These are phyloP conservation scores for Cecidostiba fungosa DNA, from an alignment of 2,888 invertebrate genomes.

Conservation along the genomic window DNA sequence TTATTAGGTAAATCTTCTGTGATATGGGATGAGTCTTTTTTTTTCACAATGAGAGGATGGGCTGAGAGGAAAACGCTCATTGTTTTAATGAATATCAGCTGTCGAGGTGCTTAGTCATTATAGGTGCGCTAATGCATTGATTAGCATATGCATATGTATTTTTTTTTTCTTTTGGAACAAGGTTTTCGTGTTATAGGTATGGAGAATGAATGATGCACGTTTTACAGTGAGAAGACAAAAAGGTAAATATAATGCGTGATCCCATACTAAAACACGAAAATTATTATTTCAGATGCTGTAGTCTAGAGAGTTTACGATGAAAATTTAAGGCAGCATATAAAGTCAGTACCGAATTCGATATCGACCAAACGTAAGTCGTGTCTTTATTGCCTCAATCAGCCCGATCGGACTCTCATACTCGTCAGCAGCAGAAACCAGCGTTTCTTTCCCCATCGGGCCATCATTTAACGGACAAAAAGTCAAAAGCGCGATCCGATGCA, in stretches of 20 bases:
- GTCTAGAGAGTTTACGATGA: background rate
- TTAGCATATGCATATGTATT: background rate
- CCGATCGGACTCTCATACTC: constrained; percentile 20
- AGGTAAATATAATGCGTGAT: no score
- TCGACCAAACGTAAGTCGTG: background rate
- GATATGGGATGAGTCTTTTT: background rate
- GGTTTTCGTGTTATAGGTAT: no score
- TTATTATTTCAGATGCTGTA: background rate
- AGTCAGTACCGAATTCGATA: background rate
- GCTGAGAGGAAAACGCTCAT: background rate
- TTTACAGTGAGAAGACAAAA: no score
- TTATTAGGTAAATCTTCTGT: background rate
- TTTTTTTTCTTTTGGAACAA: background rate
- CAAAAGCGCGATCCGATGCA: constrained; percentile 35
- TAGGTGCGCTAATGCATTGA: background rate
- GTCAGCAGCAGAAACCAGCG: background rate
- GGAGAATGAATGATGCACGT: no score
- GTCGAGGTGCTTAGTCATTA: constrained; percentile 24
- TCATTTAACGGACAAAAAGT: constrained; percentile 51
- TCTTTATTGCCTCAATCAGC: constrained; percentile 43
- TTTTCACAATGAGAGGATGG: background rate
- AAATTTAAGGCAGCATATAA: background rate
- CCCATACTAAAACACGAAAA: background rate
- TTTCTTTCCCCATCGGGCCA: background rate
- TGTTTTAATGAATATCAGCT: constrained; percentile 32